Percentiles rank a stretch among this genome's conserved stretches.
These are phyloP conservation scores for Oreochromis niloticus DNA, from an alignment of 2,113 vertebrate genomes.

Conservation along the genomic window DNA sequence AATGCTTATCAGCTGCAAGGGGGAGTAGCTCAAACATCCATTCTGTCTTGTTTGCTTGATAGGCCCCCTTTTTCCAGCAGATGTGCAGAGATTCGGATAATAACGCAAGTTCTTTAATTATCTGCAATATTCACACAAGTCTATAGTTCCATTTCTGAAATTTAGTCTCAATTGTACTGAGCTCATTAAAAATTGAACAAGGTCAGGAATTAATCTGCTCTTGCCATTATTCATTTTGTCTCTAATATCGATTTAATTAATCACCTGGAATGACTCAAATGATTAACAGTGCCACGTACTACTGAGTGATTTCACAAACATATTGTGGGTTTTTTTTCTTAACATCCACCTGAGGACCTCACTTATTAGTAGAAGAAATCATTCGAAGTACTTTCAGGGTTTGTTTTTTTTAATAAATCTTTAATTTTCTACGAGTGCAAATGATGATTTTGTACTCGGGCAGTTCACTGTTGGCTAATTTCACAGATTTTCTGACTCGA, in stretches of 20 bases:
- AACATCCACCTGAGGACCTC: background rate
- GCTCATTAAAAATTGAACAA: conserved; percentile 79
- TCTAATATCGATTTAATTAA: conserved; percentile 74
- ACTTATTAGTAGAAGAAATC: background rate
- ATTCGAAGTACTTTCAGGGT: background rate
- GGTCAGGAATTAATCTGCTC: conserved; percentile 73
- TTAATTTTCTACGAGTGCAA: background rate
- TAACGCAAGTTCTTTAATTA: conserved; percentile 60
- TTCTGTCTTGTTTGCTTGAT: conserved; percentile 30
- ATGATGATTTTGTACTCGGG: background rate
- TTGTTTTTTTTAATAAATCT: background rate
- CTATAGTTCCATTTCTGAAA: conserved; percentile 67
- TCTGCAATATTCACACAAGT: conserved; percentile 62
- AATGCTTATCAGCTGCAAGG: conserved; percentile 31
- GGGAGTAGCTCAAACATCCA: conserved; percentile 3
- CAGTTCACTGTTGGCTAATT: conserved; percentile 19
- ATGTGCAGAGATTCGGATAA: conserved; percentile 25
- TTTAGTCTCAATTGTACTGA: conserved; percentile 51
- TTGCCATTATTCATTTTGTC: conserved; percentile 73
- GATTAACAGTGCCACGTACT: conserved; percentile 57
- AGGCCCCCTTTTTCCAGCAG: background rate
- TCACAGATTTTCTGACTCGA: conserved; percentile 50
- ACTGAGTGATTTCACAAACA: conserved; percentile 35
- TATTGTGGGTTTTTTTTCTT: background rate
- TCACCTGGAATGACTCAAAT: conserved; percentile 64